phyloP scores from a whole-genome alignment of 2,888 invertebrate genomes.

The Tenthredo mesomela region DNA sequence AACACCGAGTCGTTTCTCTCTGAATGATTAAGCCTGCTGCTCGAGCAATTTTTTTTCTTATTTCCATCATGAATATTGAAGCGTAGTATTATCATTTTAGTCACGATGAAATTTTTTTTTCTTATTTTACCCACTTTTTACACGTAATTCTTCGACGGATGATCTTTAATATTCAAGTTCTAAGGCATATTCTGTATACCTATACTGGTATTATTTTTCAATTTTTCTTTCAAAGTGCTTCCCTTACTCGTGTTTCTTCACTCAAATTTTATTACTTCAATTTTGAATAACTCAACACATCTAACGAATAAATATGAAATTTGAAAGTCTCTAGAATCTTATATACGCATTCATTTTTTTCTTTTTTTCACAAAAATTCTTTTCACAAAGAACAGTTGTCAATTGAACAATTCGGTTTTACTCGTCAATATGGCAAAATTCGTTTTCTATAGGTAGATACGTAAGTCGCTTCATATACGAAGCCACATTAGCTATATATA shows the following conservation, averaged over 20 bases:
- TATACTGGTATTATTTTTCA: slow-evolving; percentile 18
- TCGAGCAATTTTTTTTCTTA: neutral
- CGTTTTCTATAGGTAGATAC: neutral
- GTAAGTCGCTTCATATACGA: neutral
- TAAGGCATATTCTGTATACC: neutral
- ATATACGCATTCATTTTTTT: too few species aligned
- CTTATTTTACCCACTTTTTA: neutral
- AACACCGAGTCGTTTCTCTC: neutral
- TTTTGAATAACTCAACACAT: slow-evolving; percentile 1
- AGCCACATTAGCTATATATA: neutral
- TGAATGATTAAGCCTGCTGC: neutral
- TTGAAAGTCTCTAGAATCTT: neutral
- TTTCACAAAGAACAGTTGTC: neutral
- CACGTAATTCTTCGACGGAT: neutral
- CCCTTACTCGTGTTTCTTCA: neutral
- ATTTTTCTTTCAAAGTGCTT: slow-evolving; percentile 11
- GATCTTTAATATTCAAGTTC: neutral
- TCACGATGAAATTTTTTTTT: neutral
- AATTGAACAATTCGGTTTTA: slow-evolving; percentile 15
- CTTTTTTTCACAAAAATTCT: neutral
- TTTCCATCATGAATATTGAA: neutral
- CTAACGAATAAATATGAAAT: slow-evolving; percentile 20
- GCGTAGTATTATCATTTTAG: neutral
- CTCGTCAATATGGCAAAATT: neutral
- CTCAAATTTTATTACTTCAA: slow-evolving; percentile 38